Base-by-base conservation (phyloP, 1,140 invertebrate genomes). In the Xylocopa sonorina region DNA sequence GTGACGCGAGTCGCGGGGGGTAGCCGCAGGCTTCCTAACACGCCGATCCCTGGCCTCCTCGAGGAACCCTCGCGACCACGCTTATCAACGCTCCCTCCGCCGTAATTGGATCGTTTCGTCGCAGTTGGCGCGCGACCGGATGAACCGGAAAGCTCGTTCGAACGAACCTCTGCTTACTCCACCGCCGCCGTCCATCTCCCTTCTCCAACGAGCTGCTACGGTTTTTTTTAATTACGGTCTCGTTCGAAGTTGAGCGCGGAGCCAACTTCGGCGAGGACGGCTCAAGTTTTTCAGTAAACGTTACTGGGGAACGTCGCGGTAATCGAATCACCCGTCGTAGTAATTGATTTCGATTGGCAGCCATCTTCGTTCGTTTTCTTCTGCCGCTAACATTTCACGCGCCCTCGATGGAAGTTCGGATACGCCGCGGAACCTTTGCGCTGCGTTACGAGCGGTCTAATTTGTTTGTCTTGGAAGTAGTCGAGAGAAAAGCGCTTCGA, bases 141-240 rank as follows among this genome's bases (percentile, higher is more conserved):
- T 71, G 66, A 71, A 60, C 24, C 43, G 53, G 41, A 55, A 34
- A n/a, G 34, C 50, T 60, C 64, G 53, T 41, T 69, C 53, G 74
- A 58, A 32, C 51, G 38, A 67, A 66, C 41, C 34, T 6, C 21
- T 34, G 27, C 21, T n/a, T 0, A 7, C 29, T 18, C 14, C 18
- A 6, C 34, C 2, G 10, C 12, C n/a, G n/a, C n/a, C n/a, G n/a
- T n/a, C n/a, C n/a, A n/a, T n/a, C n/a, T n/a, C n/a, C n/a, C n/a
- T n/a, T n/a, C n/a, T n/a, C n/a, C n/a, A n/a, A n/a, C 63, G 7
- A 16, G 7, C 21, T 34, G n/a, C n/a, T 57, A 32, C 32, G 43
- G n/a, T n/a, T 38, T 16, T 77, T 77, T 77, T 69, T 77, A 77
- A 77, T 77, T 77, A 71, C 74, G 53, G 50, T 38, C 66, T 41